Evolutionary conservation across 64 coral and sea anemone species (phyloP), one percentile per base, ranked within the genome.

Genomic region (Montipora capricornis): DNA sequence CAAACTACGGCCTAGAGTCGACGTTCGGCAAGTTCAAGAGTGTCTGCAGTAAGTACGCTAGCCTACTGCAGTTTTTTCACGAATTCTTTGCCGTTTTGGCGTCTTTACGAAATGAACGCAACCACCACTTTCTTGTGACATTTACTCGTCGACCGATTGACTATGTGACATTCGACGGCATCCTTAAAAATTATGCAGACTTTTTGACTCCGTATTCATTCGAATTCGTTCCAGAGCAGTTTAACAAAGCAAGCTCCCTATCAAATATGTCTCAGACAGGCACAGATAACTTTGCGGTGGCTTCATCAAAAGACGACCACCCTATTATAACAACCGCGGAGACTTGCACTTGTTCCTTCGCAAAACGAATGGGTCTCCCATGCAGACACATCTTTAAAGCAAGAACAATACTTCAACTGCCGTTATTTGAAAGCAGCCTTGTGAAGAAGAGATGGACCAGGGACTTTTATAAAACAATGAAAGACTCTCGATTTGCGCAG

Each of bases 11-110:
- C 3, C 6, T 92, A 11, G 83, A 95, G 45, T 88, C 82, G 1
- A 91, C 84, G 4, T 95, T 95, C 37, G n/a, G 26, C 17, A 95
- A 95, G 74, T 79, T 90, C 9, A 95, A 95, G 73, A 90, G 80
- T 78, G 80, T 95, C 11, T 95, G 79, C 45, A 26, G 14, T 1
- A 95, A 80, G 71, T 87, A 91, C 37, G 82, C 94, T 60, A 92
- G 85, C 15, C 59, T 93, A 26, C 3, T 96, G 85, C 90, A 96
- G 48, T 96, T 92, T 62, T 96, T 78, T 44, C n/a, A 69, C 47
- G 86, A 96, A n/a, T 96, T 92, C 45, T 82, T 96, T 76, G 20
- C 90, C 1, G 78, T 92, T 14, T 83, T 96, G 73, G 68, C 71
- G 47, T 89, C 64, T 7, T 79, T 96, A 61, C 78, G 84, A 79